phyloP scores from a whole-genome alignment of 2,113 vertebrate species.

The Excalfactoria chinensis region DNA sequence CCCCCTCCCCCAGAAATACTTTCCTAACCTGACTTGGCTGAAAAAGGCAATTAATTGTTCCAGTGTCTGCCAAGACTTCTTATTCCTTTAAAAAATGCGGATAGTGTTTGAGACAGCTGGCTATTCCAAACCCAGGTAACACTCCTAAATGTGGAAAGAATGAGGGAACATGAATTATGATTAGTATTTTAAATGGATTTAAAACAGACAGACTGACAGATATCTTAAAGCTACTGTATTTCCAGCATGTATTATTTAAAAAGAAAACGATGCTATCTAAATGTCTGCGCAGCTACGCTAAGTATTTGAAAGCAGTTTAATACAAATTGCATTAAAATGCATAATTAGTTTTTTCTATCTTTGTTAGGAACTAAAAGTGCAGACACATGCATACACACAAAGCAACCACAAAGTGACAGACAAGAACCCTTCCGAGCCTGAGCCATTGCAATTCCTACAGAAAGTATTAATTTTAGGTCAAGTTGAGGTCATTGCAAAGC shows the following conservation, averaged over 20 bases:
- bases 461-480: constrained; percentile 29
- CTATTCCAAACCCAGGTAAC: constrained; percentile 68
- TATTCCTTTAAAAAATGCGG: constrained; percentile 61
- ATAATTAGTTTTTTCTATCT: background rate
- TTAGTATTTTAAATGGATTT: constrained; percentile 54
- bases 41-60: constrained; percentile 80
- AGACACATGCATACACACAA: background rate
- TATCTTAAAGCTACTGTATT: background rate
- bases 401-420: background rate
- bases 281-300: background rate
- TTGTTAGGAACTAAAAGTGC: background rate
- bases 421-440: background rate
- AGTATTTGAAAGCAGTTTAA: background rate
- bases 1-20: constrained; percentile 47
- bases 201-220: background rate
- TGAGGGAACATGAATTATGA: constrained; percentile 57
- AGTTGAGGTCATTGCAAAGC: constrained; percentile 32
- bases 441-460: background rate
- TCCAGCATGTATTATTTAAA: background rate
- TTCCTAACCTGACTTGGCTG: constrained; percentile 77
- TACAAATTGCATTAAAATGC: background rate
- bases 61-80: constrained; percentile 73
- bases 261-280: background rate
- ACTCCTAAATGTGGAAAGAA: constrained; percentile 70
- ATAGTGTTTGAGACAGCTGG: constrained; percentile 67